Conservation (phyloP, 1,140 invertebrate genomes). For the Pseudobourletiella spinata region DNA sequence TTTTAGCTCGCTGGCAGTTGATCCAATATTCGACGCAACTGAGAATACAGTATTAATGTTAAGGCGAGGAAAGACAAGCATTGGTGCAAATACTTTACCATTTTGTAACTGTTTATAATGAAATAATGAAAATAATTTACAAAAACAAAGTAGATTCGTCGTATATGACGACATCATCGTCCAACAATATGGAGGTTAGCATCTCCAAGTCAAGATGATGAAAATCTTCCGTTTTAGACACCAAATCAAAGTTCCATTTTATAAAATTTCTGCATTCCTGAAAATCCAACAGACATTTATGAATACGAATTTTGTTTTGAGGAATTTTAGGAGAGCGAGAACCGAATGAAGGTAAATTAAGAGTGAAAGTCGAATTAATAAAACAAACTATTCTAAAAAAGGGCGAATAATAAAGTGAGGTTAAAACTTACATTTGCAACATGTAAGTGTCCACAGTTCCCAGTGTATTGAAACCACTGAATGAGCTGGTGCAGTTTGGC, state of each 20-base stretch:
- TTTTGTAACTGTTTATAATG: too few species aligned
- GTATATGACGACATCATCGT: constrained; percentile 78
- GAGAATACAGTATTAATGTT: constrained; percentile 3
- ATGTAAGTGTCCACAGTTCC: constrained; percentile 66
- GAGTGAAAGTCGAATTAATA: too few species aligned
- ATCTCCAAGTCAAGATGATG: constrained; percentile 69
- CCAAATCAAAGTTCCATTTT: constrained; percentile 82
- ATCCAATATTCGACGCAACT: constrained; percentile 59
- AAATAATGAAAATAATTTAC: constrained; percentile 36
- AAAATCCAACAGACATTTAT: constrained; percentile 1
- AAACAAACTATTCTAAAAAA: too few species aligned
- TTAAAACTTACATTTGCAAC: constrained; percentile 54
- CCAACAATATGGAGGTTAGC: constrained; percentile 64
- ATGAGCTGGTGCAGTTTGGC: constrained; percentile 67
- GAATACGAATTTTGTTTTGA: background rate
- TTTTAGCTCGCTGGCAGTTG: constrained; percentile 50
- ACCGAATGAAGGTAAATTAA: constrained; percentile 23
- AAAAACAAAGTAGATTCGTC: constrained; percentile 78
- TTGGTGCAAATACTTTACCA: too few species aligned
- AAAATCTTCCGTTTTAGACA: constrained; percentile 69
- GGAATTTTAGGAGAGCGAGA: background rate
- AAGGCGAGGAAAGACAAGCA: too few species aligned
- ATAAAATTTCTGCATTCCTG: constrained; percentile 71
- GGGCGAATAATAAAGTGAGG: too few species aligned
- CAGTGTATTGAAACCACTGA: constrained; percentile 82